These are phyloP conservation scores for Watsonalla binaria DNA, from an alignment of 2,888 invertebrate species.

Conservation along the genomic window DNA sequence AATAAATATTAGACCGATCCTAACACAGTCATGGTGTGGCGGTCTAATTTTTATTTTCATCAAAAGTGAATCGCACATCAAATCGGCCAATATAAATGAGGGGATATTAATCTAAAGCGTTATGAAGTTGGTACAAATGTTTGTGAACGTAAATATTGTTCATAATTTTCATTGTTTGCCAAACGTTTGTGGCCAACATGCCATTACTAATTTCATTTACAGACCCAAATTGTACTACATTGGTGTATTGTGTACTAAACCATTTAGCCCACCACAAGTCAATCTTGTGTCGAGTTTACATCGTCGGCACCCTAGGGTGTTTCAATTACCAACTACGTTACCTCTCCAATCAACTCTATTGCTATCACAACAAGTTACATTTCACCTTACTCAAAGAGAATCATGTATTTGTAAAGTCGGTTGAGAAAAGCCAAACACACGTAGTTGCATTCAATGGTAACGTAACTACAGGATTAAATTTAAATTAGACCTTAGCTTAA, in stretches of 20 bases:
- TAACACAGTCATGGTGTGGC: no score
- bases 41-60: no score
- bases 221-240: not conserved
- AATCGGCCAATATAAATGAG: no score
- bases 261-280: slow-evolving; percentile 41
- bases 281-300: slow-evolving; percentile 55
- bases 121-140: no score
- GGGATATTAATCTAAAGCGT: no score
- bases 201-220: no score
- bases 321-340: slow-evolving; percentile 5
- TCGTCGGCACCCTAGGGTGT: slow-evolving; percentile 13
- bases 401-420: not conserved
- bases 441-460: not conserved
- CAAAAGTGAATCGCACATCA: no score
- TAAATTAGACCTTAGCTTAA: not conserved
- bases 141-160: no score
- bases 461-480: not conserved
- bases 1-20: no score
- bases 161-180: no score
- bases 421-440: not conserved
- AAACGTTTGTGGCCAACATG: no score
- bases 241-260: slow-evolving; percentile 27
- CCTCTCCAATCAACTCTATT: not conserved
- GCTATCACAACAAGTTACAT: not conserved
- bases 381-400: not conserved